phyloP scores from a whole-genome alignment of 2,888 invertebrate species.

The Drosophila greeni region DNA sequence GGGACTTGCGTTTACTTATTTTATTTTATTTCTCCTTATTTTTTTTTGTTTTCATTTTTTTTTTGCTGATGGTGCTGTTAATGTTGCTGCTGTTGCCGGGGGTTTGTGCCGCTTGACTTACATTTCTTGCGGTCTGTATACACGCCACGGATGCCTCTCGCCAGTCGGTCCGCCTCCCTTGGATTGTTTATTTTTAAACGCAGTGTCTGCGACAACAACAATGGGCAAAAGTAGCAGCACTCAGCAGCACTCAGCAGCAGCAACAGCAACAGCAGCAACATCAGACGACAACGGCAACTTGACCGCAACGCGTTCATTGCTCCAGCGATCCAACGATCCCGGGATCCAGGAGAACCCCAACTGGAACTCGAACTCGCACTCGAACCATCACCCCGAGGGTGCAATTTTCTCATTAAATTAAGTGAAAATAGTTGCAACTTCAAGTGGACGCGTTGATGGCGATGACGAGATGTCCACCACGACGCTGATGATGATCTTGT shows the following conservation, averaged over 20 bases:
- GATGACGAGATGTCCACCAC: slow-evolving; percentile 26
- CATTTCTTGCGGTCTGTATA: slow-evolving; percentile 56
- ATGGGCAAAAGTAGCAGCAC: slow-evolving; percentile 29
- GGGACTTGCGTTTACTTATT: slow-evolving; percentile 3
- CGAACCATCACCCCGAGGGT: slow-evolving; percentile 29
- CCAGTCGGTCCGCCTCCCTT: slow-evolving; percentile 23
- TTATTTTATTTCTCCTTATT: not conserved
- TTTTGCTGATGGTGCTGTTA: slow-evolving; percentile 3
- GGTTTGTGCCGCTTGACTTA: slow-evolving; percentile 65
- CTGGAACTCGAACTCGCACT: slow-evolving; percentile 20
- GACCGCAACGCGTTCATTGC: slow-evolving; percentile 71
- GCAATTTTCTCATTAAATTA: slow-evolving; percentile 69
- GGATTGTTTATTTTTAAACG: slow-evolving; percentile 63
- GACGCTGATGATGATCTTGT: slow-evolving; percentile 28
- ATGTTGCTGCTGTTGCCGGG: slow-evolving; percentile 35
- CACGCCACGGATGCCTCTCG: not conserved
- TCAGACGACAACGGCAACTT: slow-evolving; percentile 51
- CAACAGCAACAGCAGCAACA: slow-evolving; percentile 21
- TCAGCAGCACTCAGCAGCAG: slow-evolving; percentile 15
- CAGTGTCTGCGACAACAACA: slow-evolving; percentile 59
- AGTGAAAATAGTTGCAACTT: slow-evolving; percentile 69
- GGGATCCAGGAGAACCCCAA: slow-evolving; percentile 22
- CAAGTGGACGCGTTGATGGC: slow-evolving; percentile 38
- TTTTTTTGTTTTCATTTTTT: not conserved
- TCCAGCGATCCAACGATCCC: slow-evolving; percentile 35